These are phyloP conservation scores for Gymnobelideus leadbeateri DNA, from an alignment of 2,113 vertebrate genomes.

Conservation along the genomic window DNA sequence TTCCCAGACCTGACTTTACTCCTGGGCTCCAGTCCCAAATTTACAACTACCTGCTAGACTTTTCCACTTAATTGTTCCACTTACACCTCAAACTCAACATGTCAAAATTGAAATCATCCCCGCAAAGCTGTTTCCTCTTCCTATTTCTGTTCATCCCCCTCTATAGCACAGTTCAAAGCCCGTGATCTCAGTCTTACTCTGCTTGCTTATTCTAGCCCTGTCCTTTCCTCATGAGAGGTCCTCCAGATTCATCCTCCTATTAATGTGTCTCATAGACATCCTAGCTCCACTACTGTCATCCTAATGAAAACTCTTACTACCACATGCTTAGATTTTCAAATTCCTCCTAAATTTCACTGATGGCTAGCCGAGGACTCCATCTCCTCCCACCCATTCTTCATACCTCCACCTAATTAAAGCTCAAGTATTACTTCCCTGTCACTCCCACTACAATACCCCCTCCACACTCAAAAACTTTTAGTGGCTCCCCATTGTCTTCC, in stretches of 20 bases:
- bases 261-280: neutral
- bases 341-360: neutral
- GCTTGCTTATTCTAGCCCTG: neutral
- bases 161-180: neutral
- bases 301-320: neutral
- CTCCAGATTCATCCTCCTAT: neutral
- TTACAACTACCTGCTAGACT: neutral
- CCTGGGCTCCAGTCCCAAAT: neutral
- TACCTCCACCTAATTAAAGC: neutral
- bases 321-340: neutral
- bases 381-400: neutral
- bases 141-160: neutral
- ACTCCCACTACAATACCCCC: neutral
- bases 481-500: neutral
- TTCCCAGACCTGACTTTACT: neutral
- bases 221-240: neutral
- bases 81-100: neutral
- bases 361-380: neutral
- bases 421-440: neutral
- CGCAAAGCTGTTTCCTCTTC: conserved; percentile 25
- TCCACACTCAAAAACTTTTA: neutral
- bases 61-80: neutral
- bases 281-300: neutral
- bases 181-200: neutral
- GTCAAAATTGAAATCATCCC: neutral